Conservation (phyloP, 2,113 vertebrate genomes). For the Ardeotis arabs region DNA sequence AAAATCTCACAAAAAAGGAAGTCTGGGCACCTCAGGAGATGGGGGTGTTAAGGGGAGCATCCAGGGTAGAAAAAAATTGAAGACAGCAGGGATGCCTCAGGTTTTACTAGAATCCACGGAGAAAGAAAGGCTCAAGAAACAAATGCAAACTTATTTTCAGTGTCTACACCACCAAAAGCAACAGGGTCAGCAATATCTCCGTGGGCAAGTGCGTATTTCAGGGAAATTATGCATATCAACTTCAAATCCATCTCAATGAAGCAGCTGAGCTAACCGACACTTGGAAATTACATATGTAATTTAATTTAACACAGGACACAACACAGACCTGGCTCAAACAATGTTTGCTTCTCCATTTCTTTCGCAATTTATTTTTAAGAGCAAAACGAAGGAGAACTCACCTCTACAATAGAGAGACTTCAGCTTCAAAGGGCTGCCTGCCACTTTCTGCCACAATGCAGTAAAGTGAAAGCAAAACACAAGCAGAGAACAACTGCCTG, state of each 20-base stretch:
- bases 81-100: fast-evolving
- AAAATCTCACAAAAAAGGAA: not conserved
- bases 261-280: not conserved
- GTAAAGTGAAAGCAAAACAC: not conserved
- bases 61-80: not conserved
- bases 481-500: not conserved
- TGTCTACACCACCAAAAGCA: not conserved
- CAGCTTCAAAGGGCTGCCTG: not conserved
- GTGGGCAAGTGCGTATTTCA: not conserved
- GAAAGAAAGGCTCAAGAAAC: not conserved
- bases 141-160: not conserved
- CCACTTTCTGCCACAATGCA: not conserved
- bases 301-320: not conserved
- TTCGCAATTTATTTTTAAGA: not conserved
- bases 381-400: not conserved
- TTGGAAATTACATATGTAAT: not conserved
- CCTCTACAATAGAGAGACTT: not conserved
- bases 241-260: not conserved
- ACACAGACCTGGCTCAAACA: not conserved
- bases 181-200: not conserved
- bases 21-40: not conserved
- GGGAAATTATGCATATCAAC: not conserved
- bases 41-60: not conserved
- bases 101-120: not conserved
- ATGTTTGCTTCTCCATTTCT: not conserved